Evolutionary conservation across 2,113 vertebrate species (phyloP), one percentile per base, ranked within the genome.

Genomic region (Ammodytes marinus): DNA sequence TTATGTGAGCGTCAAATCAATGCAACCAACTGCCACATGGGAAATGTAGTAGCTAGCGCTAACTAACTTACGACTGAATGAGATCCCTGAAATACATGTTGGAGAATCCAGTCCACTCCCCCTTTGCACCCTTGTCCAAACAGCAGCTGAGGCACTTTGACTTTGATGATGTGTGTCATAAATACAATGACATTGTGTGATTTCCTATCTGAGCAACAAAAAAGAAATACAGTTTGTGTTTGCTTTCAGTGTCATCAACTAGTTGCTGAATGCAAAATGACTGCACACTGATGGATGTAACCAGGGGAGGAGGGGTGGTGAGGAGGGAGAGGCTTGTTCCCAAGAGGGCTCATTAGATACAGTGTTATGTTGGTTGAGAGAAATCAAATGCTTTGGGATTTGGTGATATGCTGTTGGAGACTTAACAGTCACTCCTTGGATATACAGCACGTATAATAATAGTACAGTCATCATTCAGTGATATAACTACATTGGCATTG

Each of bases 291-390:
- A 14, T 82, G n/a, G 27, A 49, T 27, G 12, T 8, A 67, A 4
- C 14, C 35, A 69, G 17, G n/a, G 57, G 13, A 70, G 27, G 1
- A 10, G 3, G 63, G 71, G 42, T 6, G 58, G 68, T 27, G 61
- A 69, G 70, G 58, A 42, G 45, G 13, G 17, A n/a, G 46, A 50
- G 49, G 13, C 53, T 6, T 86, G 71, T 85, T 73, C 87, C 84
- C 89, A 69, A 12, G 70, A 67, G 81, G 74, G 43, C 85, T 90
- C 77, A 89, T 90, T 92, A 90, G 78, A 59, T 61, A 53, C 68
- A 60, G 65, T 79, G 59, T 68, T 76, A 60, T 70, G 71, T 70
- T 72, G 61, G 76, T 60, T 81, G 64, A 86, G 55, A 85, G 37
- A 86, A 37, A 6, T 46, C 6, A 65, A 64, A 65, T 50, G 45